Evolutionary conservation across 2,888 invertebrate genomes (phyloP).

Genomic region (Drosophila yooni): DNA sequence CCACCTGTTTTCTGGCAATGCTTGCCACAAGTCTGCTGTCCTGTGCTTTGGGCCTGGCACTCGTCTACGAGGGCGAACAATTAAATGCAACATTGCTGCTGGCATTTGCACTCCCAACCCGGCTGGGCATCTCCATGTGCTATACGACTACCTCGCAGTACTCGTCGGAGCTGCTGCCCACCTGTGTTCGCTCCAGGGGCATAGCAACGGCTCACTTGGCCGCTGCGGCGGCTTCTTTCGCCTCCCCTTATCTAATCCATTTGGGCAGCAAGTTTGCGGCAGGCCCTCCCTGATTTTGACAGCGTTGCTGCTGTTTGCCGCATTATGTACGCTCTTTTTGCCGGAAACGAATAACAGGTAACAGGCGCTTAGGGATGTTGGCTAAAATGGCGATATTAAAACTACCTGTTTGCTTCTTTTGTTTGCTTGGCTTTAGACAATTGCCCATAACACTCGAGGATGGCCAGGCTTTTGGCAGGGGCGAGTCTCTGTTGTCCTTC

Average conservation of each 20-base stretch:
- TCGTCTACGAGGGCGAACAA: slow-evolving; percentile 75
- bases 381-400: neutral
- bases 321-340: slow-evolving; percentile 86
- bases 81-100: slow-evolving; percentile 81
- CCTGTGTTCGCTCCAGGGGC: slow-evolving; percentile 87
- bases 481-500: slow-evolving; percentile 86
- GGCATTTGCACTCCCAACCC: slow-evolving; percentile 85
- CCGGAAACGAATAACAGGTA: slow-evolving; percentile 87
- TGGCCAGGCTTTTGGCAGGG: slow-evolving; percentile 87
- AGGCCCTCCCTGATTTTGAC: slow-evolving; percentile 86
- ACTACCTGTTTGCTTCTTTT: neutral
- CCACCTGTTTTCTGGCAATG: slow-evolving; percentile 86
- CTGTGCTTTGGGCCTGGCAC: slow-evolving; percentile 84
- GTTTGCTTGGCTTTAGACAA: slow-evolving; percentile 70
- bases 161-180: slow-evolving; percentile 87
- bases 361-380: slow-evolving; percentile 1
- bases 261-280: slow-evolving; percentile 55
- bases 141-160: slow-evolving; percentile 88
- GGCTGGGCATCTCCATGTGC: slow-evolving; percentile 87
- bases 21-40: slow-evolving; percentile 86
- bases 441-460: slow-evolving; percentile 87
- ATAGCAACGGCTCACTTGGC: slow-evolving; percentile 87
- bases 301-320: slow-evolving; percentile 85
- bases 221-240: slow-evolving; percentile 87
- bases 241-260: slow-evolving; percentile 84